Conservation (phyloP, 1,140 invertebrate species). For the Zaprionus taronus region DNA sequence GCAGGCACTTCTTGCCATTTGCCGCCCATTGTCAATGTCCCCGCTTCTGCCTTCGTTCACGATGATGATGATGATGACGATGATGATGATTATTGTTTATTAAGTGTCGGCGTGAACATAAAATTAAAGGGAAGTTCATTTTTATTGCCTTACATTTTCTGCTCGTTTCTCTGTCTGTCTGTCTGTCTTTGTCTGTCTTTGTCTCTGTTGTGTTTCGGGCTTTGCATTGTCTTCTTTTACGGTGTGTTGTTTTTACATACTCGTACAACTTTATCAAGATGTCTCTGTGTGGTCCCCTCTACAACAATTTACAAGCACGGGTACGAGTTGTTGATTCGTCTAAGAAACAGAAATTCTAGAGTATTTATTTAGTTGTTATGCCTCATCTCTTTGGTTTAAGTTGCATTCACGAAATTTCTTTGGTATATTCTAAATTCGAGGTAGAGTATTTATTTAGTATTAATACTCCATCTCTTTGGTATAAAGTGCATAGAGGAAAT, state of each 20-base stretch:
- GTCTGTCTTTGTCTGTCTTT: neutral
- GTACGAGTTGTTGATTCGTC: conserved; percentile 1
- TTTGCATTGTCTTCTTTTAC: conserved; percentile 25
- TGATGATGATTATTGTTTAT: conserved; percentile 75
- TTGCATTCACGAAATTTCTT: too few relatives aligned
- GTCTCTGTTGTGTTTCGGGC: conserved; percentile 13
- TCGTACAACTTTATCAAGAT: conserved; percentile 49
- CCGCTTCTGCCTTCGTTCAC: neutral
- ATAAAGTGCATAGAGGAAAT: too few relatives aligned
- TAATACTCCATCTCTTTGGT: too few relatives aligned
- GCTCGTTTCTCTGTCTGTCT: conserved; percentile 28
- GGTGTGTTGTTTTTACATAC: conserved; percentile 14
- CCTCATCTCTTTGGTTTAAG: too few relatives aligned
- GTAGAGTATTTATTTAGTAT: too few relatives aligned
- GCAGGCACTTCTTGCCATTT: neutral
- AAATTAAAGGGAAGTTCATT: conserved; percentile 74
- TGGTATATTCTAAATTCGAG: too few relatives aligned
- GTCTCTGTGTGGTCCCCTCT: conserved; percentile 39
- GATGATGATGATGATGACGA: conserved; percentile 3
- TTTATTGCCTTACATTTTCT: conserved; percentile 74
- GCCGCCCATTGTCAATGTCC: conserved; percentile 8
- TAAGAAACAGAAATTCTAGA: neutral
- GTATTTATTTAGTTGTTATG: neutral
- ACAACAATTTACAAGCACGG: conserved; percentile 20
- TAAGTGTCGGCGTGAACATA: conserved; percentile 73